Evolutionary conservation across 92 coral and sea anemone species (phyloP).

Genomic region (Umimayanthus chanpuru): DNA sequence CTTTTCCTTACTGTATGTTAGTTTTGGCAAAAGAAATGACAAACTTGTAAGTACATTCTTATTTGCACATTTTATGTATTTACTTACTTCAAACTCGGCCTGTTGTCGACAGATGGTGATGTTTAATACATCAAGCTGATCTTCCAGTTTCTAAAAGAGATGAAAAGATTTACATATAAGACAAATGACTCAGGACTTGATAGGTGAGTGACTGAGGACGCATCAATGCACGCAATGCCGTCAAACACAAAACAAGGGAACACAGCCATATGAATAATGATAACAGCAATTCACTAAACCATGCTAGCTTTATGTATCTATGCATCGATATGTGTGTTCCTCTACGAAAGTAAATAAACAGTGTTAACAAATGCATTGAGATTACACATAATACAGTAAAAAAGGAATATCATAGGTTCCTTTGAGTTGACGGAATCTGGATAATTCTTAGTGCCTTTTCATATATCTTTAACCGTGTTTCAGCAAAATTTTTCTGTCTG

Average conservation of each 20-base stretch:
- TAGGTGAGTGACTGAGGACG: not conserved
- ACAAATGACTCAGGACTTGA: not conserved
- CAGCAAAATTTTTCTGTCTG: no score
- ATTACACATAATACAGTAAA: no score
- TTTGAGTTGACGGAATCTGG: no score
- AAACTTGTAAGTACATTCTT: no score
- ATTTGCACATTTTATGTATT: not conserved
- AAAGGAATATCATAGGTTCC: no score
- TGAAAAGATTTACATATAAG: not conserved
- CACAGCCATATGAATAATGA: no score
- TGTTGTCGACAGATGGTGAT: conserved; percentile 93
- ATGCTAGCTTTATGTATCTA: not conserved
- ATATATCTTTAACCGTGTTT: no score
- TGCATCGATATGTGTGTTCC: not conserved
- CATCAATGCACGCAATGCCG: not conserved
- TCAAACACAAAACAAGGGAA: not conserved
- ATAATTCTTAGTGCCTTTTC: no score
- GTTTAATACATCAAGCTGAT: conserved; percentile 85
- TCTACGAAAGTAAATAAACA: not conserved
- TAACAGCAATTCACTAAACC: not conserved
- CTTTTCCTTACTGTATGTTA: no score
- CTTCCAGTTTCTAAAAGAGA: conserved; percentile 68
- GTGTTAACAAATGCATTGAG: not conserved
- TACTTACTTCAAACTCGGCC: conserved; percentile 94
- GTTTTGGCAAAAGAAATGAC: no score